Base-by-base conservation (phyloP, 2,797 vertebrate species). In the Chaetodon trifasciatus region DNA sequence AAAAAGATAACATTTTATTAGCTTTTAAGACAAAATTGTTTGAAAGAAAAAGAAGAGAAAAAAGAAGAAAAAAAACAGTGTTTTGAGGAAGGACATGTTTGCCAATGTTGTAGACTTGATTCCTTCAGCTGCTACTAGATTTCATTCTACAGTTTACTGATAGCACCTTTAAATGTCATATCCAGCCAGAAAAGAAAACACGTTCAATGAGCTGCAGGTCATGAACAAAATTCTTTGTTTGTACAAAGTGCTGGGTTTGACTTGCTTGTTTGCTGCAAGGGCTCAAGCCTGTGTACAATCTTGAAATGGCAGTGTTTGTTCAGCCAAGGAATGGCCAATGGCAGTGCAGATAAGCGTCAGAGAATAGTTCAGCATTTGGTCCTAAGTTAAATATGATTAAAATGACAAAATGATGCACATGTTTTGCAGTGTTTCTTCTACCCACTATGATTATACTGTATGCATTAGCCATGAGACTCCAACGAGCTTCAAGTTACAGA, bases 321-420 rank as follows among this genome's bases (percentile, higher is more conserved):
- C 44, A 81, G 42, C 62, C 19, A 66, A 58, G 2, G 46, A 76
- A 69, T 40, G 35, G 24, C 12, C 71, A 80, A 74, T 53, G 35
- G 28, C 32, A 69, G 50, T 55, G 40, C 62, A 78, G 56, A 71
- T 72, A 73, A 81, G 50, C 42, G 62, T 32, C 28, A 58, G n/a
- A 47, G 23, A 70, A 65, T 60, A 24, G 17, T 79, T 83, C 8
- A 55, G 23, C 73, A 61, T 71, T 66, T 55, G 8, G 2, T 69
- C 13, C 8, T 44, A 2, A n/a, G 4, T 50, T 53, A 35, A 73
- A 74, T 47, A 39, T 21, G n/a, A 74, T 49, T 60, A 53, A 66
- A 28, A 66, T 62, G 13, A 44, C 49, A 6, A 32, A 49, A 63
- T 58, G 13, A 42, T 60, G 65, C 0, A 47, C 69, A 28, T 64